A percentile compares a stretch with the other conserved stretches of the same genome.
Evolutionary conservation across 2,113 vertebrate genomes (phyloP).

Genomic region (Probosciger aterrimus): DNA sequence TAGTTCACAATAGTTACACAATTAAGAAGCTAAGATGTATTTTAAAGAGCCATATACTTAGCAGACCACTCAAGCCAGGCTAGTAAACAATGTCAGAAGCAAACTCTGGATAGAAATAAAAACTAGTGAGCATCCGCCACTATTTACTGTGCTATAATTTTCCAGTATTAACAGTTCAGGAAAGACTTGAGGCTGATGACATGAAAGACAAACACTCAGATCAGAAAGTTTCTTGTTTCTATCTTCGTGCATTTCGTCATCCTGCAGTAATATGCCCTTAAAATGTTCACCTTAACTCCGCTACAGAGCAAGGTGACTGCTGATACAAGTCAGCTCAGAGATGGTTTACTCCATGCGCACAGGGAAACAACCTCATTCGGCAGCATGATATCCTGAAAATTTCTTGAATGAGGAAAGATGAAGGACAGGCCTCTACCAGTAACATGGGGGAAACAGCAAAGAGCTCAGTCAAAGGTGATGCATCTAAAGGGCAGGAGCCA

Average conservation of each 20-base stretch:
- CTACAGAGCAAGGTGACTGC: not conserved
- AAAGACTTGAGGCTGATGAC: not conserved
- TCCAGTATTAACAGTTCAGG: not conserved
- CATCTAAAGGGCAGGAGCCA: not conserved
- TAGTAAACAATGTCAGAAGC: not conserved
- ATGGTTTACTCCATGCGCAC: not conserved
- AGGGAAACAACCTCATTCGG: not conserved
- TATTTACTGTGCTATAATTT: not conserved
- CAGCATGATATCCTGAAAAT: not conserved
- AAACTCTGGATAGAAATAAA: not conserved
- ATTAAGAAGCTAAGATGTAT: not conserved
- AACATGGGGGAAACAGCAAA: fast-evolving
- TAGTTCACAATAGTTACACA: not conserved
- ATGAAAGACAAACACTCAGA: not conserved
- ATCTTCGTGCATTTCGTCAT: not conserved
- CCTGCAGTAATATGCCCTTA: not conserved
- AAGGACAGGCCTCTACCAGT: not conserved
- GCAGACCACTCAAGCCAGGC: not conserved
- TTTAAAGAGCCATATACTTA: not conserved
- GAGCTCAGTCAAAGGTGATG: not conserved
- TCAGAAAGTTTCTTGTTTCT: not conserved
- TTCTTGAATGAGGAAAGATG: not conserved
- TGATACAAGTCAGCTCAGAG: not conserved
- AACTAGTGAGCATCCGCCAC: not conserved
- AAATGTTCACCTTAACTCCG: not conserved